Base-by-base conservation (phyloP, 2,797 vertebrate genomes). In the Merluccius polli region DNA sequence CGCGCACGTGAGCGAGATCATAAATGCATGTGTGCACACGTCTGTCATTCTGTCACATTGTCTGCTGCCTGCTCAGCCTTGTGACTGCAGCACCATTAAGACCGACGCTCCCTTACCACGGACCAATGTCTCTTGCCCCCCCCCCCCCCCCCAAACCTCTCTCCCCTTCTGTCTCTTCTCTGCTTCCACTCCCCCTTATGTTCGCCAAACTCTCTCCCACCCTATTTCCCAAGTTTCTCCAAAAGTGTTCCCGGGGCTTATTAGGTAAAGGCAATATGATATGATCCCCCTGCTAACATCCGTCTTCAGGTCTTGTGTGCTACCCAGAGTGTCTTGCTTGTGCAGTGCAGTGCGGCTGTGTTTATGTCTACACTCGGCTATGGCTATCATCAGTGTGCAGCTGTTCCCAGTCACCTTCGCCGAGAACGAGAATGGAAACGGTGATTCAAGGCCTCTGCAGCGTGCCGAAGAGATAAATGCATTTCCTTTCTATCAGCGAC, bases 81-180 rank as follows among this genome's bases (percentile, higher is more conserved):
- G 44, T 59, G 77, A 73, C 77, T 59, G 15, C 65, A 31, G 32
- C 44, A n/a, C 71, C 30, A 35, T 73, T 35, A 35, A 68, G 65
- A 73, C 48, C 21, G n/a, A 27, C 12, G n/a, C 72, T 68, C 30
- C 24, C 65, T 69, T 32, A 65, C 52, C 48, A 44, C 44, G 31
- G 71, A 48, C 33, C 63, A 35, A 63, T 29, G 52, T 69, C 63
- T 32, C 30, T 44, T 11, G 41, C 9, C 12, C 24, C 41, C 21
- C 36, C 33, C 33, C 12, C 24, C 21, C 36, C 36, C 36, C n/a
- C n/a, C n/a, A n/a, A n/a, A n/a, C 68, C 70, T 30, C n/a, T 21
- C 27, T 48, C 31, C 6, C 27, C n/a, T 70, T 30, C 38, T 7
- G 33, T 36, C 27, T 3, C 4, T 38, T 10, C 10, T 24, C 44